Base-by-base conservation (phyloP, 2,113 vertebrate species). In the Phoenicopterus ruber region DNA sequence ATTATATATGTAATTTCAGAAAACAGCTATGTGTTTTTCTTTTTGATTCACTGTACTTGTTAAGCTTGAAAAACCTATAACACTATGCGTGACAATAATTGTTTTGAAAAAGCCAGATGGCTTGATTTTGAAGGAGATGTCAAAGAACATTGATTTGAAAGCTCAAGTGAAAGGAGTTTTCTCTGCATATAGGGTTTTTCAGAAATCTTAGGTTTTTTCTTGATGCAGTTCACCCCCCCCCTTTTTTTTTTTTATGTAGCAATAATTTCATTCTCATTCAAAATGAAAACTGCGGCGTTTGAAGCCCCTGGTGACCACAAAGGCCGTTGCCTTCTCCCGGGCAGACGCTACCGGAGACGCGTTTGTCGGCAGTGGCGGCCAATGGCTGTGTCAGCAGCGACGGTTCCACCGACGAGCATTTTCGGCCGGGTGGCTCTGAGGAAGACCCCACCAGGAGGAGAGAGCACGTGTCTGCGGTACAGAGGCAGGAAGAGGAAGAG, bases 121-220 rank as follows among this genome's bases (percentile, higher is more conserved):
- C 73, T 91, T 95, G 65, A 25, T 91, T 65, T 79, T 90, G 62
- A 52, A 40, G 70, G 24, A 77, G 38, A 38, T 66, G 59, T 93
- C n/a, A 76, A 91, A 94, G 82, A 88, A 54, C 26, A 50, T 25
- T 72, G 86, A 42, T 81, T 82, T 91, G 83, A 96, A 97, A 96
- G 78, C 77, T 61, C 25, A 73, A 88, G 69, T 24, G 11, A 87
- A 95, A 88, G 46, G 17, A 57, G 29, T 38, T 82, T 73, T 85
- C 34, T 66, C 25, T 54, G 4, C 2, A 0, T 14, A 10, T 8
- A 22, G 13, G 10, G 2, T 32, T 82, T 61, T 44, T 62, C n/a
- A 63, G 62, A 93, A 85, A 74, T 49, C 26, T 40, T 32, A 19
- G 2, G 38, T 59, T 70, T 74, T 36, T 24, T 36, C 50, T 29